Percentiles rank a stretch among this genome's conserved stretches.
Conservation (phyloP, 1,140 invertebrate genomes). For the Camponotus vicinus region DNA sequence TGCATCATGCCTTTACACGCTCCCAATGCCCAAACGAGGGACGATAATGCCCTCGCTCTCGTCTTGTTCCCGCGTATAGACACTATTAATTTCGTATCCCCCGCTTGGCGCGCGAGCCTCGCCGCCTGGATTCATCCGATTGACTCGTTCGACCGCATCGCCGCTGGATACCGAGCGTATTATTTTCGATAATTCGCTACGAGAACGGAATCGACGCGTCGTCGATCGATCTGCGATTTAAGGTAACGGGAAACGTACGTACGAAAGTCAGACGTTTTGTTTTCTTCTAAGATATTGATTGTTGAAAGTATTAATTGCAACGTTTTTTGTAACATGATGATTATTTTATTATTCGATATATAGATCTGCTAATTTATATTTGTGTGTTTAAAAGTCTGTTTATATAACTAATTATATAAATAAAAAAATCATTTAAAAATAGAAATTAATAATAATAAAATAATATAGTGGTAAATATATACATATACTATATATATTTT, state of each 20-base stretch:
- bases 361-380: background rate
- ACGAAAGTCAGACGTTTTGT: background rate
- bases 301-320: background rate
- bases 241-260: background rate
- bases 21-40: constrained; percentile 84
- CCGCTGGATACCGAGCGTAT: constrained; percentile 49
- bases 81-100: constrained; percentile 84
- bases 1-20: constrained; percentile 84
- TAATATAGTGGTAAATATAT: too few species aligned
- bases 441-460: background rate
- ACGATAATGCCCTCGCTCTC: constrained; percentile 80
- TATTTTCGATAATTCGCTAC: constrained; percentile 36
- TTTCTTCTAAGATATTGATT: background rate
- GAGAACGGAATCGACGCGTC: background rate
- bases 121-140: constrained; percentile 72
- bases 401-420: background rate
- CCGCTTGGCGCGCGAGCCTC: constrained; percentile 70
- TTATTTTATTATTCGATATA: background rate
- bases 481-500: too few species aligned
- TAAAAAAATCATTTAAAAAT: background rate
- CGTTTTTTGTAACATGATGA: background rate
- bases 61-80: constrained; percentile 79
- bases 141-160: constrained; percentile 76
- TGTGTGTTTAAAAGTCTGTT: background rate
- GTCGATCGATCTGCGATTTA: background rate